A percentile compares a stretch with the other conserved stretches of the same genome.
These are phyloP conservation scores for Calliphora vicina DNA, from an alignment of 1,140 invertebrate species.

Conservation along the genomic window DNA sequence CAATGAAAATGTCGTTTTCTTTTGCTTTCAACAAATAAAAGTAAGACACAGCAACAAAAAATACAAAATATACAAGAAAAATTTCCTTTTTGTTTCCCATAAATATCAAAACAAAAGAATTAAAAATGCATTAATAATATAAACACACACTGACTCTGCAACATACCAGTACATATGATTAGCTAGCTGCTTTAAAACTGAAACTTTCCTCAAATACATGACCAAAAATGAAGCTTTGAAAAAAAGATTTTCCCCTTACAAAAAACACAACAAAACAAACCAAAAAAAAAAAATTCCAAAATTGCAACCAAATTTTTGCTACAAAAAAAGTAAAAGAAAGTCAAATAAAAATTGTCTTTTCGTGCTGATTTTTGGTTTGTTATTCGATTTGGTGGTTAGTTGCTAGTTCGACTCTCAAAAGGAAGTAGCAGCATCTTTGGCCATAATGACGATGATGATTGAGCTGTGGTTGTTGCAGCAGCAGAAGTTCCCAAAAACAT, in stretches of 20 bases:
- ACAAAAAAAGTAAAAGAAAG: not conserved
- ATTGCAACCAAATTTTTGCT: not conserved
- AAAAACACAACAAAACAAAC: too few species aligned
- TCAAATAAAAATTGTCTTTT: not conserved
- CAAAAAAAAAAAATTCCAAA: not conserved
- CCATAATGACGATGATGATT: not conserved
- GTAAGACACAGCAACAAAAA: not conserved
- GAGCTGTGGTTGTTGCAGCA: not conserved
- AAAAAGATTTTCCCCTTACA: too few species aligned
- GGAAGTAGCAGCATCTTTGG: not conserved
- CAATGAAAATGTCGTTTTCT: not conserved
- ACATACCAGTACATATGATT: not conserved
- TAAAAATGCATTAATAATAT: conserved; percentile 11
- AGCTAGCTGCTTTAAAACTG: too few species aligned
- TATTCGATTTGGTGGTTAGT: too few species aligned
- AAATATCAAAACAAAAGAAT: not conserved
- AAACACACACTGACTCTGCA: not conserved
- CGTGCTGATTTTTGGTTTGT: not conserved
- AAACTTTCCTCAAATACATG: too few species aligned
- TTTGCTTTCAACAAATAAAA: not conserved
- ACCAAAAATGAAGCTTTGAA: too few species aligned
- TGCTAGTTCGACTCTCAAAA: not conserved
- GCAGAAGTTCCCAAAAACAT: not conserved
- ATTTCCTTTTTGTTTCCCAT: not conserved
- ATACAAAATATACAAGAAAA: too few species aligned